Evolutionary conservation across 1,140 invertebrate species (phyloP), one percentile per base, ranked within the genome.

Genomic region (Hycleus phaleratus): DNA sequence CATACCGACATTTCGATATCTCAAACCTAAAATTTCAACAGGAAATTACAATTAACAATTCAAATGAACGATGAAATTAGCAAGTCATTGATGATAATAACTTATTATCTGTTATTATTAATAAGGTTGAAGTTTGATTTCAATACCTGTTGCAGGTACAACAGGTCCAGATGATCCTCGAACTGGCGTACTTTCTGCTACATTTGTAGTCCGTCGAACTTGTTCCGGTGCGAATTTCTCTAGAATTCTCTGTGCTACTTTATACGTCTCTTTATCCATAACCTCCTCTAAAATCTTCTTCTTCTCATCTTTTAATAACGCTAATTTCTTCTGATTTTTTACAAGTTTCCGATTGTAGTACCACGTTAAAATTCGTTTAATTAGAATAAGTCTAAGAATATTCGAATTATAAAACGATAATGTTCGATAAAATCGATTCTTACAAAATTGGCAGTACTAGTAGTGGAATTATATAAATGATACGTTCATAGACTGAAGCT

Each of bases 181-280:
- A 18, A 43, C 18, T n/a, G 49, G 49, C 0, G 49, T 52, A 42
- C 32, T 32, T 7, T 32, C 32, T 32, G 32, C 32, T 32, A 32
- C 32, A 32, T 5, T 7, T 32, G 32, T 32, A 32, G 32, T 32
- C 32, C 32, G 32, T 32, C 32, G 32, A 9, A 85, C 68, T 66
- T 83, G 79, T 60, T 84, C 81, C 18, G 84, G 83, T 43, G 86
- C 91, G 80, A 87, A 95, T 71, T 90, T 92, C 69, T 93, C 85
- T 49, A 97, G 76, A 65, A 96, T 91, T 74, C 91, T 86, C 77
- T 89, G 93, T 2, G 92, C 93, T 68, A 93, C 91, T 78, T 97
- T 97, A 73, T 96, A 98, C 2, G 93, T 97, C 78, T 98, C 95
- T 49, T 86, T 97, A 70, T 97, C 93, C 82, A 93, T 96, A 39